Percentiles rank a stretch among this genome's conserved stretches.
Conservation (phyloP, 2,113 vertebrate genomes). For the Indicator maculatus region DNA sequence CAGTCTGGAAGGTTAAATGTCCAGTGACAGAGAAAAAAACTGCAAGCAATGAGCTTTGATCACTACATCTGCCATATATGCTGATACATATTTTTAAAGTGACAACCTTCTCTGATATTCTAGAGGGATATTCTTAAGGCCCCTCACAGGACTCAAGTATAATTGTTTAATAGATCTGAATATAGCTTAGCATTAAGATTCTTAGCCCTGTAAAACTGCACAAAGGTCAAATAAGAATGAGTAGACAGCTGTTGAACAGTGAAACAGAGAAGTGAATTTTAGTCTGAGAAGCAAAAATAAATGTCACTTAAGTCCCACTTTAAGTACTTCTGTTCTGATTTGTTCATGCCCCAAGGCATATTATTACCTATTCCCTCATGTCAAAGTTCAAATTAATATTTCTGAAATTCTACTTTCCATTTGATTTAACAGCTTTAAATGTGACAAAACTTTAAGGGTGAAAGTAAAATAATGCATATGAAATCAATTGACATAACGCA, state of each 20-base stretch:
- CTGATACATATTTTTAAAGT: not conserved
- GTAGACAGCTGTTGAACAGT: not conserved
- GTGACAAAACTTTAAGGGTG: not conserved
- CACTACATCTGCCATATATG: not conserved
- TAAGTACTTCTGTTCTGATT: not conserved
- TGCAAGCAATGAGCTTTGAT: not conserved
- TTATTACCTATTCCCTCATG: not conserved
- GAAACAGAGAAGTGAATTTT: not conserved
- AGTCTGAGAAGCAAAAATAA: not conserved
- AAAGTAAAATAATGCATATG: not conserved
- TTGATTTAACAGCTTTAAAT: slow-evolving; percentile 7
- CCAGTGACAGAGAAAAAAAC: not conserved
- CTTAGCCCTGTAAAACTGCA: not conserved
- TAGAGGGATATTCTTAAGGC: not conserved
- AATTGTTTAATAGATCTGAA: not conserved
- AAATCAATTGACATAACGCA: slow-evolving; percentile 31
- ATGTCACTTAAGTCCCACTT: not conserved
- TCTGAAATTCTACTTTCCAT: not conserved
- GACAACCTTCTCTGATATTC: not conserved
- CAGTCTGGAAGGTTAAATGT: not conserved
- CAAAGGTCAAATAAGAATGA: not conserved
- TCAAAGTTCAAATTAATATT: not conserved
- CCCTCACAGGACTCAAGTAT: not conserved
- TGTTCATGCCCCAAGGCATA: not conserved
- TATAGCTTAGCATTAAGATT: not conserved